Evolutionary conservation across 2,113 vertebrate genomes (phyloP).

Genomic region (Nyctereutes procyonoides): DNA sequence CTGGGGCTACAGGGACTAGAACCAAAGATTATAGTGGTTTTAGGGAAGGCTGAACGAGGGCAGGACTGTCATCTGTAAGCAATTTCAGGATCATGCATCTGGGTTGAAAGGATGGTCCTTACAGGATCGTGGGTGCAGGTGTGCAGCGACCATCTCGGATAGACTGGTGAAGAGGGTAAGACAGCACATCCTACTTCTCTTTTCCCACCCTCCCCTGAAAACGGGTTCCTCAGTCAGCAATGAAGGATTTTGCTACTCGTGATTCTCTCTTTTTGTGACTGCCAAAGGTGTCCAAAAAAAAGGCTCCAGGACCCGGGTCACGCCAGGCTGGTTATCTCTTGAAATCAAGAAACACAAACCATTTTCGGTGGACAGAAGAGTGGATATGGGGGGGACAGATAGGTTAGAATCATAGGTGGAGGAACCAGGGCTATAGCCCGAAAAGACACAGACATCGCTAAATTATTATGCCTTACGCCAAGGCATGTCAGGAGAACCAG

Average conservation of each 20-base stretch:
- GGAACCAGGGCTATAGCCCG: not conserved
- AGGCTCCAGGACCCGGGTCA: not conserved
- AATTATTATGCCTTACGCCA: not conserved
- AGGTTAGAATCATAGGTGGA: not conserved
- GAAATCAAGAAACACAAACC: not conserved
- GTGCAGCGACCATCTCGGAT: rapidly evolving
- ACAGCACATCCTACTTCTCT: not conserved
- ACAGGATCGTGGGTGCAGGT: not conserved
- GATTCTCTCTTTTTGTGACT: not conserved
- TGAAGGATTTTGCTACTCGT: too few relatives aligned
- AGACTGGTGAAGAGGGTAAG: too few relatives aligned
- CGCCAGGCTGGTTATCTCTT: not conserved
- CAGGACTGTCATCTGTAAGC: not conserved
- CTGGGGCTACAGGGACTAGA: rapidly evolving
- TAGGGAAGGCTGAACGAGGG: not conserved
- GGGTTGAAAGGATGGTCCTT: not conserved
- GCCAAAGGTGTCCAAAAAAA: not conserved
- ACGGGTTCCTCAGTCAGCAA: not conserved
- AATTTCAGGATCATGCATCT: not conserved
- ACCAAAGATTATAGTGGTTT: not conserved
- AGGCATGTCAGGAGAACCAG: not conserved
- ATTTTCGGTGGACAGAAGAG: not conserved
- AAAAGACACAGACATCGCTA: not conserved
- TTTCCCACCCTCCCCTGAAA: not conserved
- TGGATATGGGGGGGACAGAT: not conserved